Evolutionary conservation across 2,113 vertebrate genomes (phyloP).

Genomic region (Aleadryas rufinucha): DNA sequence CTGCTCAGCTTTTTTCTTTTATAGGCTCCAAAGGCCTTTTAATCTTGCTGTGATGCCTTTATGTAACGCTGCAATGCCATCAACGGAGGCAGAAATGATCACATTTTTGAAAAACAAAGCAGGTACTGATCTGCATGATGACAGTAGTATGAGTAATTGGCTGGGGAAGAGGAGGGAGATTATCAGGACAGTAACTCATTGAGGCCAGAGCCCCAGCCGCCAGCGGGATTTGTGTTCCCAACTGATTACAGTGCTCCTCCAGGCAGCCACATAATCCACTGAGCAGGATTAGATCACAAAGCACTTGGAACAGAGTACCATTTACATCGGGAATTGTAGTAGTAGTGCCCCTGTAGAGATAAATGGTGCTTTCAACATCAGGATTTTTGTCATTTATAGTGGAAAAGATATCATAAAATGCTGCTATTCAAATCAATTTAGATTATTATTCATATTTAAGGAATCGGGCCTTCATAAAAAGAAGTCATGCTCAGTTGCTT

Average conservation of each 20-base stretch:
- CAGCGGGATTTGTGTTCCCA: background rate
- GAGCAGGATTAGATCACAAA: constrained; percentile 9
- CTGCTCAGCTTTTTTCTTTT: constrained; percentile 21
- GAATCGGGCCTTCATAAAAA: background rate
- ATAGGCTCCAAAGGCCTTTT: constrained; percentile 32
- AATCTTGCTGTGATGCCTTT: constrained; percentile 47
- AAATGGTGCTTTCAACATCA: background rate
- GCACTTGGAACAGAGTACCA: background rate
- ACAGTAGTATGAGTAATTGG: constrained; percentile 41
- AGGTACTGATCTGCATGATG: constrained; percentile 41
- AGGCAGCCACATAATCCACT: background rate
- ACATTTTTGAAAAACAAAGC: constrained; percentile 39
- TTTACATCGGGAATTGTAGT: background rate
- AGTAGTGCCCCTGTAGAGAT: background rate
- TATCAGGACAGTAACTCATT: constrained; percentile 35
- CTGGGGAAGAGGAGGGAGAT: constrained; percentile 25
- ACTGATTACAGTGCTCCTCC: background rate
- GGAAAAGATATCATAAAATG: background rate
- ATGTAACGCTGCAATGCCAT: constrained; percentile 37
- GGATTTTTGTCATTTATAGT: background rate
- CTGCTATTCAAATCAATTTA: background rate
- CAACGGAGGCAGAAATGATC: constrained; percentile 2
- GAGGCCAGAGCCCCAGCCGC: background rate
- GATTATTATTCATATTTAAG: background rate
- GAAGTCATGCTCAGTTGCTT: background rate